phyloP scores from a whole-genome alignment of 2,797 vertebrate genomes.

The Esox masquinongy region DNA sequence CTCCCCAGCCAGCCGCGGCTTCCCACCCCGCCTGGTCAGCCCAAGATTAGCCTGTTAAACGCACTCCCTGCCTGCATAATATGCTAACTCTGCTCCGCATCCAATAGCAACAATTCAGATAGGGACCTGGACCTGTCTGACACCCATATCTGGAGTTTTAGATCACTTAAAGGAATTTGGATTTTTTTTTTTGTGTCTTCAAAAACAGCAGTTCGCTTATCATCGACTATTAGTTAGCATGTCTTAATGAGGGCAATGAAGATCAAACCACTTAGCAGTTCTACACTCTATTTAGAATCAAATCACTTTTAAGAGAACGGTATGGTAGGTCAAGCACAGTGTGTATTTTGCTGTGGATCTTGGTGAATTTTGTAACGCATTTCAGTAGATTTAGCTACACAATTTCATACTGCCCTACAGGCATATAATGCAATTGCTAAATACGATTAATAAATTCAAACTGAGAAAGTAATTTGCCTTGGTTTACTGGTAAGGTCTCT shows the following conservation, averaged over 20 bases:
- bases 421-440: background rate
- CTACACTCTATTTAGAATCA: background rate
- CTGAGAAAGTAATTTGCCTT: background rate
- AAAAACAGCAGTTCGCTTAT: background rate
- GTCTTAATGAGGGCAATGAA: background rate
- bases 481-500: background rate
- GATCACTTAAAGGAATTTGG: background rate
- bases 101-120: background rate
- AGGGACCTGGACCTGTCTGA: background rate
- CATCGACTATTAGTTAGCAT: background rate
- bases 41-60: slow-evolving; percentile 28
- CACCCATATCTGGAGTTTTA: background rate
- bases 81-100: background rate
- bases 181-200: background rate
- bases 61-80: slow-evolving; percentile 9
- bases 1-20: slow-evolving; percentile 13
- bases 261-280: background rate
- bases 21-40: slow-evolving; percentile 12
- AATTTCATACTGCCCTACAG: background rate
- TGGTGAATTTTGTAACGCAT: background rate
- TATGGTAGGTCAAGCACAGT: background rate
- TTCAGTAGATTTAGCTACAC: background rate
- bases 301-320: background rate
- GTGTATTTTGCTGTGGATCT: background rate
- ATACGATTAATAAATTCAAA: background rate